A percentile compares a stretch with the other conserved stretches of the same genome.
These are phyloP conservation scores for Enteromius fasciolatus DNA, from an alignment of 2,797 vertebrate genomes.

Conservation along the genomic window DNA sequence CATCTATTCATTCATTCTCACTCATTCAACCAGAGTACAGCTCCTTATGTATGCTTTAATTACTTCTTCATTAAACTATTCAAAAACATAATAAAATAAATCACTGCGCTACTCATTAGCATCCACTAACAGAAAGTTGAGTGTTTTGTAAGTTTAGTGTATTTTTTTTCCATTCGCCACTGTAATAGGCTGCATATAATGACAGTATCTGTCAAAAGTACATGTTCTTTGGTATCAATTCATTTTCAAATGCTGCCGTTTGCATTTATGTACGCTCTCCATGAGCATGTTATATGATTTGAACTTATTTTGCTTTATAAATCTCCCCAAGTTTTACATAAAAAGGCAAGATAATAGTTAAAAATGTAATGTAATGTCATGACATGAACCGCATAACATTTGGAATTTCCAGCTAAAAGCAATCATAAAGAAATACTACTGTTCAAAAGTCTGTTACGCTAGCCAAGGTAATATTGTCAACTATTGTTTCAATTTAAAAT, in stretches of 20 bases:
- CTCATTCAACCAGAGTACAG: constrained; percentile 21
- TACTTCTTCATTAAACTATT: background rate
- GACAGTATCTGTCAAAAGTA: background rate
- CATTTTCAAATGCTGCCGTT: background rate
- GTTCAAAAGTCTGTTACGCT: background rate
- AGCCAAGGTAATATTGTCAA: background rate
- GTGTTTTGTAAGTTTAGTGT: too few relatives aligned
- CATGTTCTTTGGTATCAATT: background rate
- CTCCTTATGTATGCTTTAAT: background rate
- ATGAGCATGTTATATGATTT: background rate
- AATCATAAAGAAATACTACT: background rate
- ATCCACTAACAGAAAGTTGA: background rate
- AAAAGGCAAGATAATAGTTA: background rate
- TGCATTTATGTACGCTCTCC: background rate
- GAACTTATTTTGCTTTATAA: too few relatives aligned
- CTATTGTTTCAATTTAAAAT: background rate
- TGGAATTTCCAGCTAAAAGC: background rate
- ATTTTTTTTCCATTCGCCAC: too few relatives aligned
- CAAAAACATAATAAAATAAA: background rate
- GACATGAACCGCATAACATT: background rate
- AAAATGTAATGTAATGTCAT: too few relatives aligned
- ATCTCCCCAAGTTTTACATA: background rate
- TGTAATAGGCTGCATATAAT: background rate
- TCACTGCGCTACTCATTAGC: background rate
- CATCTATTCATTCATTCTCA: constrained; percentile 25